Base-by-base conservation (phyloP, 2,888 invertebrate genomes). In the Eupithecia tripunctaria region DNA sequence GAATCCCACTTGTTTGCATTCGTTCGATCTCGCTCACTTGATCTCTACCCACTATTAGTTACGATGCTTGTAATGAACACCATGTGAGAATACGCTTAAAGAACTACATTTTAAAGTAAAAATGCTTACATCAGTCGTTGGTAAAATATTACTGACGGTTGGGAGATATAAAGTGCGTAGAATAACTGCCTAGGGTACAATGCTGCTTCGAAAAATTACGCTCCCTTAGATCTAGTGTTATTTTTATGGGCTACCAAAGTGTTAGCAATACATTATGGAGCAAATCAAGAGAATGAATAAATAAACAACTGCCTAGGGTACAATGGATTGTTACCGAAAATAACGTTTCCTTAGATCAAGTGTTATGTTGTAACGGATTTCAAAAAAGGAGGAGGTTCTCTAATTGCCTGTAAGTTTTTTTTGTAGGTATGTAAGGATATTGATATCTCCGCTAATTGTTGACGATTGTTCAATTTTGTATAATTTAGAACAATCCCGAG, bases 151-250 rank as follows among this genome's bases (percentile, higher is more conserved):
- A 10, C 12, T 56, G 56, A 56, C 56, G 56, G 12, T 56, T 25
- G 56, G 25, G 56, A 56, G 25, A 56, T 56, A 56, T 56, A 56
- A 56, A 56, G 25, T 56, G 56, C 56, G 56, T 12, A 56, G 56
- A 56, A 56, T 25, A 56, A 56, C 25, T 56, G 25, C 25, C 56
- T 25, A 56, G 56, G 56, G 56, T 25, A 12, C 56, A 25, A 56
- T 56, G 21, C 10, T 51, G 51, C n/a, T 51, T 3, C 51, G 51
- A 51, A 51, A 21, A 51, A 2, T 51, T 51, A 51, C 51, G 51
- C 0, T 21, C 21, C 21, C 43, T 21, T 21, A 51, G 51, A 51
- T 51, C 10, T 51, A 51, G 51, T 51, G 51, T 51, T 51, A 21
- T 21, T 51, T 51, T 51, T 21, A 51, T 21, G 21, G 21, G 21